Base-by-base conservation (phyloP, 2,797 vertebrate genomes). In the Morus bassanus region DNA sequence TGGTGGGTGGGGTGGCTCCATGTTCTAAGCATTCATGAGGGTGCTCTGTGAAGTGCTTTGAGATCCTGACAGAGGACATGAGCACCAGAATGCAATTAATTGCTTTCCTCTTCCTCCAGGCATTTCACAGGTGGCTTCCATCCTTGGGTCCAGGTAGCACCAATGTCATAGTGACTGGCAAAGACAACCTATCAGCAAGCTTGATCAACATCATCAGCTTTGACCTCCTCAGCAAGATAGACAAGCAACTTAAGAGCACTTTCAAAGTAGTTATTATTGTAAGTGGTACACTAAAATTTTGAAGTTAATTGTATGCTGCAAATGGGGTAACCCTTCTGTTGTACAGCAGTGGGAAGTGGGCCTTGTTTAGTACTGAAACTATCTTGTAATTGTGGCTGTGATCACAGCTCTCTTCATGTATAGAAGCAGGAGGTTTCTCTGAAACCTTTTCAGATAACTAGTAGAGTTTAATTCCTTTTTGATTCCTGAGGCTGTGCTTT, bases 121-220 rank as follows among this genome's bases (percentile, higher is more conserved):
- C 99, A 64, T 99, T 99, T 97, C 97, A 97, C 74, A 98, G 96
- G 89, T 99, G 99, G 99, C 98, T 99, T 91, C 99, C 99, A 2
- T 99, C 99, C 11, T 92, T 99, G 93, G 96, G 86, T 54, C 97
- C 98, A 21, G 98, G 97, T 61, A 91, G 95, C 91, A 98, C 99
- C 97, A 99, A 99, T 3, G 99, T 99, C 85, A 98, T 99, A 85
- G 98, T 99, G 92, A 99, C 98, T 11, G 98, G 99, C 63, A 99
- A 98, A 96, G 99, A 99, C 96, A 95, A 88, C 50, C 97, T 99
- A 82, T 97, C 95, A 8, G 97, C 98, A 13, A 98, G 99, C 85
- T 97, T 98, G 96, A 98, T 99, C 97, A 99, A 99, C 98, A 99
- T 99, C n/a, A 88, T 99, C 98, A 99, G 99, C 98, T 99, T 99